Evolutionary conservation across 2,888 invertebrate genomes (phyloP), one percentile per base, ranked within the genome.

Genomic region (Nematopogon swammerdamellus): DNA sequence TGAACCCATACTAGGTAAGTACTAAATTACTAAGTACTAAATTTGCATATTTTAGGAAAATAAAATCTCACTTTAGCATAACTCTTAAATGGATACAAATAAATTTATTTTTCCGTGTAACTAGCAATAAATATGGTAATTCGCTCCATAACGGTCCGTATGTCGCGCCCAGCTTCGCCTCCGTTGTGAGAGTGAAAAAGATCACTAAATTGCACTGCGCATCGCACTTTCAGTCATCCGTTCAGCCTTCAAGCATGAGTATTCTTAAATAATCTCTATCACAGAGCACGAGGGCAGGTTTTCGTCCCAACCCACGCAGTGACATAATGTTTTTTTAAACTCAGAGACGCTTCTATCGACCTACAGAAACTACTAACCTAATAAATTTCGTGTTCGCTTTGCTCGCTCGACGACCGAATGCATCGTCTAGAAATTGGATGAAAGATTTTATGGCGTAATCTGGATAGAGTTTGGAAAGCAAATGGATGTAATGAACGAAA

Each of bases 351-450:
- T 75, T 77, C 77, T 79, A 79, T 79, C 79, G 79, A 79, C 77
- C 79, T 76, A 73, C 68, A 70, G 76, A 70, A 69, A 77, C 79
- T 79, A 77, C 76, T 79, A 79, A 79, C 77, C 79, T 64, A 79
- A 79, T 79, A 79, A 79, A 79, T 79, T 79, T 63, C 75, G 77
- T 75, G 77, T 76, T 77, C 77, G 73, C 70, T 74, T 72, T 75
- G 68, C 73, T 76, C 71, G 68, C 68, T 72, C 67, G 68, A 59
- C 70, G 70, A 74, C 70, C 72, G 72, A 76, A 77, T 79, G 77
- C 79, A 79, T 72, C 75, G 77, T 68, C 72, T 75, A 73, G 70
- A 75, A 36, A 36, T 36, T 36, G n/a, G 36, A 36, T 14, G 36
- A 36, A 36, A 36, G 8, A 36, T 36, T 36, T 36, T 36, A 14